Evolutionary conservation across 2,113 vertebrate species (phyloP), one percentile per base, ranked within the genome.

Genomic region (Pelvicachromis taeniatus): DNA sequence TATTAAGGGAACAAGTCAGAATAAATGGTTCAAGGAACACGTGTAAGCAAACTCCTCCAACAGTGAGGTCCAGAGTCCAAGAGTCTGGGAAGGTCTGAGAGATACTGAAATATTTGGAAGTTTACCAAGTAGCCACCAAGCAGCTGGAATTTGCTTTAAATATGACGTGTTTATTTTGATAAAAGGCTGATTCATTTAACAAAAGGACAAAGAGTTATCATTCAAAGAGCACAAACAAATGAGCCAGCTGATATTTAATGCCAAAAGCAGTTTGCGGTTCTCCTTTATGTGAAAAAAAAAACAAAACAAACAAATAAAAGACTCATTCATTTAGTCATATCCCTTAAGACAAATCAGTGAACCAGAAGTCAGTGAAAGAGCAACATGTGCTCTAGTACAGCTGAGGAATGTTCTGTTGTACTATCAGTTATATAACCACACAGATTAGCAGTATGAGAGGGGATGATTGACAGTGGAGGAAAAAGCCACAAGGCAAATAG

Each of bases 391-490:
- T 50, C 70, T 33, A 55, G 88, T 33, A 14, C 10, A 82, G 38
- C 31, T 9, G 38, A 17, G 16, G 45, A 77, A 40, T 58, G 87
- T 83, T 88, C 52, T 61, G 65, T 82, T 81, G 77, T 16, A 54
- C 81, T 88, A 68, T 31, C 26, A 21, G 75, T 94, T 95, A 88
- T 19, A 78, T 90, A 92, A 93, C 45, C 35, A 6, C 11, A 29
- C 81, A 89, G 88, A 92, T 92, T 91, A 93, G 75, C 58, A 54
- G 7, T 21, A 40, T 21, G 17, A 86, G 29, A 65, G 10, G 23
- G 10, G 40, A n/a, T 52, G 80, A 82, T 87, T 77, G 58, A 87
- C 45, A 40, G 45, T 13, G 12, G 38, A 65, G 55, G 26, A 33
- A 61, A 6, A 79, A 83, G 78, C 78, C 52, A 81, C 61, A 89